Percentiles rank a stretch among this genome's conserved stretches.
Conservation (phyloP, 2,888 invertebrate species). For the Pilophorus perplexus region DNA sequence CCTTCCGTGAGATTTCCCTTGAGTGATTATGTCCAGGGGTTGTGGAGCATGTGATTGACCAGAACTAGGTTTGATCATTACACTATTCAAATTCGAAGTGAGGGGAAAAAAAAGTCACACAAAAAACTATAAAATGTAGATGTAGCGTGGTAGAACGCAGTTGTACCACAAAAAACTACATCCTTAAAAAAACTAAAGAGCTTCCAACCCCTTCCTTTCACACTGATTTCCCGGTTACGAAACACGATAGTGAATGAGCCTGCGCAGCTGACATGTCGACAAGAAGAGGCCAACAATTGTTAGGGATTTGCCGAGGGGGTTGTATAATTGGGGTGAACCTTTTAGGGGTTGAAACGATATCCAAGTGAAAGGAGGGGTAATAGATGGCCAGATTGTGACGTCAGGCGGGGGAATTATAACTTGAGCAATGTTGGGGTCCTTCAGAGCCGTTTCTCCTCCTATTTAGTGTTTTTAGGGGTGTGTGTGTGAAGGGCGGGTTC, state of each 20-base stretch:
- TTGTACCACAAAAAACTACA: no score
- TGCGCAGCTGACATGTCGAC: slow-evolving; percentile 17
- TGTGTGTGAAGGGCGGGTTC: no score
- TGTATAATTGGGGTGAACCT: slow-evolving; percentile 11
- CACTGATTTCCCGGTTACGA: slow-evolving; percentile 12
- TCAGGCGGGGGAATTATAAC: background rate
- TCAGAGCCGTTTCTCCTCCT: background rate
- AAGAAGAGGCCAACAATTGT: slow-evolving; percentile 19
- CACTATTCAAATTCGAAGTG: no score
- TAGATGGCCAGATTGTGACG: background rate
- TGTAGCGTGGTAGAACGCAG: background rate
- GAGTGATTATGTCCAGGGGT: no score
- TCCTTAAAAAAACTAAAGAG: no score
- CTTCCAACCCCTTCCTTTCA: no score
- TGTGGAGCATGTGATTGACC: no score
- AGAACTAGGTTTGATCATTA: no score
- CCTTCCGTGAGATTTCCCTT: no score
- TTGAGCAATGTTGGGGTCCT: background rate
- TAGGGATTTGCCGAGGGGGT: slow-evolving; percentile 1
- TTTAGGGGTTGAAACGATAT: slow-evolving; percentile 1
- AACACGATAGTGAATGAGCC: slow-evolving; percentile 8
- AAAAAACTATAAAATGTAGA: no score
- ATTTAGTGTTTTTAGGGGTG: no score
- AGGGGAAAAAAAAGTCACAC: no score
- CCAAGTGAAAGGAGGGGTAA: background rate